A percentile compares a stretch with the other conserved stretches of the same genome.
phyloP scores from a whole-genome alignment of 2,888 invertebrate genomes.

The Hypsopygia costalis region DNA sequence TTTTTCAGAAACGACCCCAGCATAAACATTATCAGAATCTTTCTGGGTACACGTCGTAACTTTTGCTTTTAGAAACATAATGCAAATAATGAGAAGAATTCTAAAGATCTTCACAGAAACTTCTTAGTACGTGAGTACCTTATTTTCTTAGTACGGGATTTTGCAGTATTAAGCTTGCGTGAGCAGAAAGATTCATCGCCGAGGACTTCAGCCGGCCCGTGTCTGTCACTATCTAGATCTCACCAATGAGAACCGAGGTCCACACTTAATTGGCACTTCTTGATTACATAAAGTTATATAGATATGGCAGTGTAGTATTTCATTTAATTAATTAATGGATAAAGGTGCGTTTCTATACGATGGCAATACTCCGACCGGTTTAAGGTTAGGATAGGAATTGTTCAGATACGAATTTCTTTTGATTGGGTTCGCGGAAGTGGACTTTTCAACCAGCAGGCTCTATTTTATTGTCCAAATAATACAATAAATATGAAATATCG shows the following conservation, averaged over 20 bases:
- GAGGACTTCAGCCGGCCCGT: slow-evolving; percentile 23
- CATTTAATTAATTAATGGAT: slow-evolving; percentile 13
- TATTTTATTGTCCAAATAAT: no score
- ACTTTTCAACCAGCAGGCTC: no score
- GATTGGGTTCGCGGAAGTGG: no score
- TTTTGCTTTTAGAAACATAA: not conserved
- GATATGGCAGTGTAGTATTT: slow-evolving; percentile 9
- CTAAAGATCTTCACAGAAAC: not conserved
- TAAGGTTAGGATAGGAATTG: no score
- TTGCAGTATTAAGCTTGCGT: slow-evolving; percentile 40
- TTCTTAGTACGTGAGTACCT: no score
- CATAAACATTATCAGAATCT: no score
- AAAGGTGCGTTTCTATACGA: no score
- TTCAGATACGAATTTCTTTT: no score
- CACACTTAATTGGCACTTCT: slow-evolving; percentile 61
- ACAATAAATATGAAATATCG: no score
- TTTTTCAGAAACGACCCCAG: no score
- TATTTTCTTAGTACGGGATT: not conserved
- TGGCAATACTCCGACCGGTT: no score
- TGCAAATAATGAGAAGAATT: not conserved
- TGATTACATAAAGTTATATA: slow-evolving; percentile 29
- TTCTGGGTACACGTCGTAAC: no score
- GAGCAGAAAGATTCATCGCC: slow-evolving; percentile 50
- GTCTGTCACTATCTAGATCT: slow-evolving; percentile 56
- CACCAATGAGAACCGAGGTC: slow-evolving; percentile 36